phyloP scores from a whole-genome alignment of 1,140 invertebrate genomes.

The Heliconius eleuchia region DNA sequence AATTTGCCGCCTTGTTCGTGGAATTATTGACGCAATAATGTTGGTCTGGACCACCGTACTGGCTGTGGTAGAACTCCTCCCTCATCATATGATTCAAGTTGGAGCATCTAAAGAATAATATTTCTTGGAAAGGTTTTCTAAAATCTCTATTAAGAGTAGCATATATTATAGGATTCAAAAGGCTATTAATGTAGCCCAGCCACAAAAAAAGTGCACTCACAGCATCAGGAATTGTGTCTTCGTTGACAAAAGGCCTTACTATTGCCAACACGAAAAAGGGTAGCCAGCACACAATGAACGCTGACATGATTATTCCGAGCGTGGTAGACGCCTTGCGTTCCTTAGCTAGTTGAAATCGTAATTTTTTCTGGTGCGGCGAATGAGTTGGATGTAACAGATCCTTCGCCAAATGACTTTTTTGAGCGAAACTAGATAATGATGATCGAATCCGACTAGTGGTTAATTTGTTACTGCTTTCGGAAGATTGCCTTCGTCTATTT shows the following conservation, averaged over 20 bases:
- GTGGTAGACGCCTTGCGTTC: conserved; percentile 97
- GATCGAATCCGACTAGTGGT: conserved; percentile 74
- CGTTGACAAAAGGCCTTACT: conserved; percentile 90
- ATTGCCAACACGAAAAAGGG: conserved; percentile 97
- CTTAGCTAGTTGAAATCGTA: conserved; percentile 91
- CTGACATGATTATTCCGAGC: conserved; percentile 98
- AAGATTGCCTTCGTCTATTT: conserved; percentile 56
- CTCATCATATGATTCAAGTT: conserved; percentile 95
- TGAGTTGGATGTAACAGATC: conserved; percentile 74
- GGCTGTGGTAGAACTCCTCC: conserved; percentile 95
- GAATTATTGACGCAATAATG: conserved; percentile 80
- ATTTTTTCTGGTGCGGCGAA: conserved; percentile 86
- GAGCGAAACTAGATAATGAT: conserved; percentile 76
- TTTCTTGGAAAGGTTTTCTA: conserved; percentile 94
- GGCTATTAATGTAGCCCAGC: conserved; percentile 96
- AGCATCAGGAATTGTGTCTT: conserved; percentile 87
- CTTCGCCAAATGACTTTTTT: conserved; percentile 77
- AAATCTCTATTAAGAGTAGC: conserved; percentile 96
- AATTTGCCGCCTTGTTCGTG: conserved; percentile 73
- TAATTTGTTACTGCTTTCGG: conserved; percentile 67
- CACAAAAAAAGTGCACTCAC: conserved; percentile 90
- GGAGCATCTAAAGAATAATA: conserved; percentile 93
- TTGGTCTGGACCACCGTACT: conserved; percentile 90
- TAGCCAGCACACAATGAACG: conserved; percentile 98
- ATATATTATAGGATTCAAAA: conserved; percentile 96